phyloP scores from a whole-genome alignment of 2,797 vertebrate species.

The Labeo calbasu region DNA sequence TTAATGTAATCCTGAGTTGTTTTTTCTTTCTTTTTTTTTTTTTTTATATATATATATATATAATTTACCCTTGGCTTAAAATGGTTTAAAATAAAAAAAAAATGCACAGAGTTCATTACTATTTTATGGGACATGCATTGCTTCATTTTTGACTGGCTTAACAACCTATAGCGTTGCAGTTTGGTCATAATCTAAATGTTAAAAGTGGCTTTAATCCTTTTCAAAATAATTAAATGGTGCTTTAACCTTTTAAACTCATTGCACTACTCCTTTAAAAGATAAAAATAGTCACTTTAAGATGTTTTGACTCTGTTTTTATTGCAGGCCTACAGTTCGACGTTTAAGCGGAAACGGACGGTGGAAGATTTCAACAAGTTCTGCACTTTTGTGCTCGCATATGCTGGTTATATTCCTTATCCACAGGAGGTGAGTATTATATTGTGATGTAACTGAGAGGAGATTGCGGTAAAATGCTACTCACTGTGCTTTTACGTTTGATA shows the following conservation, averaged over 20 bases:
- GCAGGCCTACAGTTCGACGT: constrained; percentile 79
- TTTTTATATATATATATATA: too few relatives aligned
- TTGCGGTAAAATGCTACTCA: constrained; percentile 7
- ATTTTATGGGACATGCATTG: background rate
- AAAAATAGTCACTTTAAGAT: background rate
- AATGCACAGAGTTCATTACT: background rate
- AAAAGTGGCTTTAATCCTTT: background rate
- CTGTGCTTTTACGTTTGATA: constrained; percentile 32
- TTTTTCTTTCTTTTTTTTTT: background rate
- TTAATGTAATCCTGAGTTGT: background rate
- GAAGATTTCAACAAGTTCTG: constrained; percentile 99
- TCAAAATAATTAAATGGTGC: background rate
- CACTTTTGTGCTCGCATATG: constrained; percentile 97
- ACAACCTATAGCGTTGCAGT: background rate
- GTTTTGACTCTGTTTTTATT: constrained; percentile 49
- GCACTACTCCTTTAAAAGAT: background rate
- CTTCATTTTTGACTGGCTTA: background rate
- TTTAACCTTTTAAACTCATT: background rate
- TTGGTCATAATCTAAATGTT: background rate
- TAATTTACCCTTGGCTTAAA: background rate
- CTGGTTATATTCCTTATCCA: constrained; percentile 96
- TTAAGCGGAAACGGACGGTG: constrained; percentile 88
- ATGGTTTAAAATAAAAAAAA: background rate
- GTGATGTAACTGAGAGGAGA: constrained; percentile 1
- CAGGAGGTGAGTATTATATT: constrained; percentile 81